A percentile compares a stretch with the other conserved stretches of the same genome.
These are phyloP conservation scores for Platycercus adscitus DNA, from an alignment of 2,113 vertebrate genomes.

Conservation along the genomic window DNA sequence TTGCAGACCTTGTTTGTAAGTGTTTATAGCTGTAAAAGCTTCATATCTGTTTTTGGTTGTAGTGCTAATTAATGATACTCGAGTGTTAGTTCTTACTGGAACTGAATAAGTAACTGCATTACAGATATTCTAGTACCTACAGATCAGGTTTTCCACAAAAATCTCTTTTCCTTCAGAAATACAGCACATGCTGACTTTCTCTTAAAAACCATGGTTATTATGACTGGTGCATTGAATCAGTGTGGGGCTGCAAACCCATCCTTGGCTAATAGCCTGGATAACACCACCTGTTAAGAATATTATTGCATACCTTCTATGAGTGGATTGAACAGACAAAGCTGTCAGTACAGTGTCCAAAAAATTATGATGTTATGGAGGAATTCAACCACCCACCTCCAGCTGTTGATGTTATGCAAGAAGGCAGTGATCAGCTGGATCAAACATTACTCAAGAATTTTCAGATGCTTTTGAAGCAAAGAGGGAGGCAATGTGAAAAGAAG, in stretches of 20 bases:
- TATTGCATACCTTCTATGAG: not conserved
- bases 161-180: not conserved
- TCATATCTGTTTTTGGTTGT: not conserved
- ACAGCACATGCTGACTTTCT: not conserved
- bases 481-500: not conserved
- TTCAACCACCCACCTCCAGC: rapidly evolving
- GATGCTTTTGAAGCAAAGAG: not conserved
- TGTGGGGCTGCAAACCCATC: not conserved
- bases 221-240: not conserved
- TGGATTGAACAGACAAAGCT: not conserved
- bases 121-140: not conserved
- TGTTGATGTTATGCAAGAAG: not conserved
- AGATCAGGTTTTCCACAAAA: not conserved
- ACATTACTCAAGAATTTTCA: not conserved
- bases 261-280: not conserved
- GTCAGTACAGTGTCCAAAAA: not conserved
- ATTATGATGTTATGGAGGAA: not conserved
- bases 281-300: not conserved
- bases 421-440: not conserved
- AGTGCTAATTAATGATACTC: not conserved
- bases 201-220: not conserved
- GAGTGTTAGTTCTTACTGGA: not conserved
- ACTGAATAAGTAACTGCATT: not conserved
- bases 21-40: not conserved
- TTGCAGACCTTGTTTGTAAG: not conserved